A percentile compares a stretch with the other conserved stretches of the same genome.
Conservation (phyloP, 1,140 invertebrate genomes). For the Venturia canescens region DNA sequence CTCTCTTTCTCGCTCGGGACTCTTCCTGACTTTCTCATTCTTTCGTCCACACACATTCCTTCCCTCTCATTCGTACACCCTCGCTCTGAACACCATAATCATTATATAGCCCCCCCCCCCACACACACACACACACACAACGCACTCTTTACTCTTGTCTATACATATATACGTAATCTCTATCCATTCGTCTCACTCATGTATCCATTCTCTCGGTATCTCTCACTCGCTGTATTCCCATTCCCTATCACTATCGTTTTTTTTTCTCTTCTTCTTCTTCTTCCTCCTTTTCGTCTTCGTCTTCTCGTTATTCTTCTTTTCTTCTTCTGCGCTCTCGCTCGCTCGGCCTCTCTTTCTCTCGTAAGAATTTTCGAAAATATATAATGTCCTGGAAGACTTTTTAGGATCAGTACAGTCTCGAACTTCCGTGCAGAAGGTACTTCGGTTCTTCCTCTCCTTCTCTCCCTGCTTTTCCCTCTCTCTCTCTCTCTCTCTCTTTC, state of each 20-base stretch:
- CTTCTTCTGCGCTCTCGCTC: background rate
- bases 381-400: constrained; percentile 55
- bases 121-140: background rate
- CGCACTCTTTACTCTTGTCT: background rate
- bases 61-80: constrained; percentile 31
- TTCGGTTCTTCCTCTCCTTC: constrained; percentile 11
- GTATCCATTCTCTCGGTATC: constrained; percentile 1
- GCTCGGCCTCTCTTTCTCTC: constrained; percentile 2
- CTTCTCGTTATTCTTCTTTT: background rate
- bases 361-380: constrained; percentile 49
- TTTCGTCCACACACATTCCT: constrained; percentile 30
- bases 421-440: constrained; percentile 44
- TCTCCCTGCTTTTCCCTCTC: constrained; percentile 32
- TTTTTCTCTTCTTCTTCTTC: constrained; percentile 7
- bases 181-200: constrained; percentile 4
- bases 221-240: constrained; percentile 2
- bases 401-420: constrained; percentile 58
- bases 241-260: background rate
- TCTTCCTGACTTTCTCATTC: constrained; percentile 22
- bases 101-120: background rate
- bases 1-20: constrained; percentile 35
- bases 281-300: constrained; percentile 4
- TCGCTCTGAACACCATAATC: constrained; percentile 25
- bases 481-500: background rate
- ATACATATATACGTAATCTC: constrained; percentile 3